phyloP scores from a whole-genome alignment of 2,113 vertebrate species.

The Dasyornis broadbenti region DNA sequence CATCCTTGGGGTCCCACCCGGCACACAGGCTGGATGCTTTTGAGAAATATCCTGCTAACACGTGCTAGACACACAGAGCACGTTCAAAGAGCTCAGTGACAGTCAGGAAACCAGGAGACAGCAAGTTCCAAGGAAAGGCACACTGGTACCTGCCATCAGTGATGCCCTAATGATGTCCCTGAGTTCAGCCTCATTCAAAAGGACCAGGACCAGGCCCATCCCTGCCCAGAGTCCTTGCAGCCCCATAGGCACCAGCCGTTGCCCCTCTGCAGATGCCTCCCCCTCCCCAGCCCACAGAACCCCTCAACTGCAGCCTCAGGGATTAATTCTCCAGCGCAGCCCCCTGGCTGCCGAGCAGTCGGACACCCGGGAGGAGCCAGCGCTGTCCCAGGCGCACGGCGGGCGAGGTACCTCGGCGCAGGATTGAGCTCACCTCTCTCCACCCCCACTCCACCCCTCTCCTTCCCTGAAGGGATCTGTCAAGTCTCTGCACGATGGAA shows the following conservation, averaged over 20 bases:
- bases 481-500: slow-evolving; percentile 75
- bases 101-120: background rate
- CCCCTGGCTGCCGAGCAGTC: fast-evolving
- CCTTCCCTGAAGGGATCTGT: slow-evolving; percentile 74
- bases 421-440: slow-evolving; percentile 53
- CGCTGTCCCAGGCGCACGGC: background rate
- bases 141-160: fast-evolving
- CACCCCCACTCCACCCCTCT: slow-evolving; percentile 61
- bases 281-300: background rate
- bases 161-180: background rate
- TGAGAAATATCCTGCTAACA: background rate
- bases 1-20: background rate
- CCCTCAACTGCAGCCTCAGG: background rate
- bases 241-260: background rate
- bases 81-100: background rate
- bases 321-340: background rate
- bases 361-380: background rate
- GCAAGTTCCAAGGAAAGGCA: background rate
- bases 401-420: background rate
- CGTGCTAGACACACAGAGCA: fast-evolving
- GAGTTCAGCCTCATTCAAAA: background rate
- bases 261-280: background rate
- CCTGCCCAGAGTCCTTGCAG: background rate
- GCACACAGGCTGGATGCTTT: background rate
- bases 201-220: background rate